These are phyloP conservation scores for Etheostoma perlongum DNA, from an alignment of 2,797 vertebrate genomes.

Conservation along the genomic window DNA sequence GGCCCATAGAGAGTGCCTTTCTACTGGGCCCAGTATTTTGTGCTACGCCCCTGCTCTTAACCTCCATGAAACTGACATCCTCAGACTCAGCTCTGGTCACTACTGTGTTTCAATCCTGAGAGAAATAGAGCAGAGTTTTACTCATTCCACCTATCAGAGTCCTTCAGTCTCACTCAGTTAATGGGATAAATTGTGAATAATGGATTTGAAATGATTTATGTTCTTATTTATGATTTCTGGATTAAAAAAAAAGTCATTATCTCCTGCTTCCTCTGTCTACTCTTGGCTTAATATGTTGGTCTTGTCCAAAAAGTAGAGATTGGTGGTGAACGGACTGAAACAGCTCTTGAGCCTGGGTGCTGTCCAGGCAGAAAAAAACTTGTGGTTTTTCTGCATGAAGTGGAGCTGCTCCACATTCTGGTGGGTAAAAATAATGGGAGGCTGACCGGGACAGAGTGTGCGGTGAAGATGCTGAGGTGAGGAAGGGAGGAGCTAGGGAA, in stretches of 20 bases:
- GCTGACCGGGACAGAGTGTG: conserved; percentile 90
- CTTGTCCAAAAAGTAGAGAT: conserved; percentile 38
- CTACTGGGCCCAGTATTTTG: too few species aligned
- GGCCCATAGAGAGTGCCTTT: too few species aligned
- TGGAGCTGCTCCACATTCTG: conserved; percentile 89
- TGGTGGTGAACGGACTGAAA: conserved; percentile 62
- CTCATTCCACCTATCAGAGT: conserved; percentile 12
- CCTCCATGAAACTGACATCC: too few species aligned
- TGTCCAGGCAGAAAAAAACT: conserved; percentile 87
- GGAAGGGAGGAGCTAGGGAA: conserved; percentile 76
- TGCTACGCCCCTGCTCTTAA: too few species aligned
- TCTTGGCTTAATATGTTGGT: conserved; percentile 13
- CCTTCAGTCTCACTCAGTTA: conserved; percentile 9
- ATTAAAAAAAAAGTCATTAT: background rate
- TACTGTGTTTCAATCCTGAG: conserved; percentile 50
- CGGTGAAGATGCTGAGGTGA: conserved; percentile 81
- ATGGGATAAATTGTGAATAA: background rate
- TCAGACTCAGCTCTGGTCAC: conserved; percentile 29
- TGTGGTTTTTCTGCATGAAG: conserved; percentile 92
- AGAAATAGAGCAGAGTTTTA: conserved; percentile 46
- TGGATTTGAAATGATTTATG: conserved; percentile 3
- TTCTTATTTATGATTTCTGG: conserved; percentile 19
- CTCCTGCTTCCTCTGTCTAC: conserved; percentile 11
- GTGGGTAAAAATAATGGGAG: conserved; percentile 91
- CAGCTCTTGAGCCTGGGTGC: conserved; percentile 77